Percentiles rank a stretch among this genome's conserved stretches.
Evolutionary conservation across 2,797 vertebrate genomes (phyloP).

Genomic region (Cryptoblepharus egeriae): DNA sequence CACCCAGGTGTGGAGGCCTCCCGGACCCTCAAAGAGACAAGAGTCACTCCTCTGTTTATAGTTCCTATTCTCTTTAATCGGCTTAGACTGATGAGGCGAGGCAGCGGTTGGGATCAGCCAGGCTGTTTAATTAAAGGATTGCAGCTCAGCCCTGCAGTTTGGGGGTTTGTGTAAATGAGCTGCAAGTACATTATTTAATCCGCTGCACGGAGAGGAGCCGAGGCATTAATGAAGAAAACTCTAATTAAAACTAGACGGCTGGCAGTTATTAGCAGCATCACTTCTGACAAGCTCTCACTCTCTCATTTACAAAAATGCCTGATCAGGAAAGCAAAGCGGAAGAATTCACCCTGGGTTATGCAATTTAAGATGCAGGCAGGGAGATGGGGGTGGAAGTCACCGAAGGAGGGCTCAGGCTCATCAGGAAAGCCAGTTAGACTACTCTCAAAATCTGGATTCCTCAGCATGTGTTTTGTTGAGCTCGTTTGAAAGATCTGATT

Average conservation of each 20-base stretch:
- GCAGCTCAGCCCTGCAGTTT: conserved; percentile 65
- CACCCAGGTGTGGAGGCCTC: conserved; percentile 26
- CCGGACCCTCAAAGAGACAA: conserved; percentile 57
- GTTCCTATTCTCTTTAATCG: conserved; percentile 68
- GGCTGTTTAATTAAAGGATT: conserved; percentile 74
- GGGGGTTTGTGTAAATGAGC: conserved; percentile 72
- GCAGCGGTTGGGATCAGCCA: conserved; percentile 54
- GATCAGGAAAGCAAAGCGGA: conserved; percentile 46
- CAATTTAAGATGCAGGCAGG: conserved; percentile 16
- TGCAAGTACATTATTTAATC: conserved; percentile 72
- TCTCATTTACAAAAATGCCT: conserved; percentile 57
- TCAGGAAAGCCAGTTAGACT: neutral
- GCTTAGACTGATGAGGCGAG: conserved; percentile 69
- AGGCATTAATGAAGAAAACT: conserved; percentile 74
- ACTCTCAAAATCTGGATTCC: conserved; percentile 12
- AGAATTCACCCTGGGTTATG: conserved; percentile 34
- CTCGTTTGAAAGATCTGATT: conserved; percentile 44
- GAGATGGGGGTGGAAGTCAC: neutral
- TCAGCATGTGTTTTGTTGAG: conserved; percentile 44
- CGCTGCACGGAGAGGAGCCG: conserved; percentile 60
- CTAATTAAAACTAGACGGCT: conserved; percentile 76
- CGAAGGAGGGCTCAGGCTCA: conserved; percentile 32
- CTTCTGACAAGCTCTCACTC: conserved; percentile 70
- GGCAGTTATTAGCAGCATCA: conserved; percentile 72
- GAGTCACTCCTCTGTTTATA: conserved; percentile 67